phyloP scores from a whole-genome alignment of 2,888 invertebrate genomes.

The Athetis lepigone region DNA sequence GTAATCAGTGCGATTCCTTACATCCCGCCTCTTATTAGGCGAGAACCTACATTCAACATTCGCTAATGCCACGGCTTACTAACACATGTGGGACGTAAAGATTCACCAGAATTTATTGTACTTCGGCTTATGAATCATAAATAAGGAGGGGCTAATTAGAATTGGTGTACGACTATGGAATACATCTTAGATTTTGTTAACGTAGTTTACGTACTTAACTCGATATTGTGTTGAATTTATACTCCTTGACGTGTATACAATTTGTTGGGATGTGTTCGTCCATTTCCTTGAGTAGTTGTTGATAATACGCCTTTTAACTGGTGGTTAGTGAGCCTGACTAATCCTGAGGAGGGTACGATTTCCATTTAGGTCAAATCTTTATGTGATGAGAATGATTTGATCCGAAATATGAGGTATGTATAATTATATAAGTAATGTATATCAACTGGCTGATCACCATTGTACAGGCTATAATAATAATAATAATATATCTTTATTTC shows the following conservation, averaged over 20 bases:
- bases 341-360: too few relatives aligned
- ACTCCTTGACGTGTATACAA: slow-evolving; percentile 37
- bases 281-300: slow-evolving; percentile 19
- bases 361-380: too few relatives aligned
- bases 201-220: slow-evolving; percentile 50
- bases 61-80: slow-evolving; percentile 88
- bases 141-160: slow-evolving; percentile 89
- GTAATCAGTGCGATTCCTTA: slow-evolving; percentile 91
- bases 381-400: too few relatives aligned
- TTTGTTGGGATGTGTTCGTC: slow-evolving; percentile 49
- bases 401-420: too few relatives aligned
- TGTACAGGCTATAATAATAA: too few relatives aligned
- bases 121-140: slow-evolving; percentile 90
- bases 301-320: neutral
- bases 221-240: slow-evolving; percentile 55
- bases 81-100: slow-evolving; percentile 90
- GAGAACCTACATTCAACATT: slow-evolving; percentile 90
- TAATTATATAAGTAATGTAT: too few relatives aligned
- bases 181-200: slow-evolving; percentile 74
- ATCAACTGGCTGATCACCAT: too few relatives aligned
- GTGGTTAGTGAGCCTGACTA: too few relatives aligned
- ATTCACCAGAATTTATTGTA: slow-evolving; percentile 89
- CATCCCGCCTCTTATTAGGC: slow-evolving; percentile 90
- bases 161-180: slow-evolving; percentile 76
- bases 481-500: too few relatives aligned